Base-by-base conservation (phyloP, 2,113 vertebrate species). In the Zeus faber region DNA sequence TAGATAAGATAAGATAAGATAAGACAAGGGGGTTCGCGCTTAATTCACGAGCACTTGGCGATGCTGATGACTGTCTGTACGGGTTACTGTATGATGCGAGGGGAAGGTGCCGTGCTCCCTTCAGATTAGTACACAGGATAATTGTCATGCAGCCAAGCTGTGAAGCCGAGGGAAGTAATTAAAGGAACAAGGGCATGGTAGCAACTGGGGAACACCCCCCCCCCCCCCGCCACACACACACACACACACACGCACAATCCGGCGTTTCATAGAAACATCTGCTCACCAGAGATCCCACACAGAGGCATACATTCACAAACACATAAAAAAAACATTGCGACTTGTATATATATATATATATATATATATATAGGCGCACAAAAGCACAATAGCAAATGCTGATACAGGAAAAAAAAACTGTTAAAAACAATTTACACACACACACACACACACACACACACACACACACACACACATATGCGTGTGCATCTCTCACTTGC, bases 111-210 rank as follows among this genome's bases (percentile, higher is more conserved):
- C 70, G 57, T 40, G 54, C 74, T 76, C 71, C n/a, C 63, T 63
- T 56, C 73, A 83, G 66, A 77, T 77, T 53, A 73, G 69, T 77
- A 77, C 37, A 20, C 59, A 45, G 76, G 68, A 71, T 88, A 77
- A 87, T 86, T 87, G 82, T 82, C 80, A 86, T 84, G 76, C 79
- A 85, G 74, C 35, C 59, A 65, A 77, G 79, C 82, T 82, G 77
- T 74, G 76, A 83, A 85, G 75, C 73, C 76, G 67, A 67, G 77
- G 77, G 80, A 87, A 70, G 76, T 85, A 75, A 89, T 88, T 87
- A 86, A 82, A 85, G 74, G 75, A 89, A 84, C 76, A 85, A 85
- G 82, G 80, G 65, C 74, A 3, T 37, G 33, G 33, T 37, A 4
- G 33, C 31, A 33, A 2, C n/a, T n/a, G 53, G 56, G 67, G 67